These are phyloP conservation scores for Athalia rosae DNA, from an alignment of 2,888 invertebrate species.

Conservation along the genomic window DNA sequence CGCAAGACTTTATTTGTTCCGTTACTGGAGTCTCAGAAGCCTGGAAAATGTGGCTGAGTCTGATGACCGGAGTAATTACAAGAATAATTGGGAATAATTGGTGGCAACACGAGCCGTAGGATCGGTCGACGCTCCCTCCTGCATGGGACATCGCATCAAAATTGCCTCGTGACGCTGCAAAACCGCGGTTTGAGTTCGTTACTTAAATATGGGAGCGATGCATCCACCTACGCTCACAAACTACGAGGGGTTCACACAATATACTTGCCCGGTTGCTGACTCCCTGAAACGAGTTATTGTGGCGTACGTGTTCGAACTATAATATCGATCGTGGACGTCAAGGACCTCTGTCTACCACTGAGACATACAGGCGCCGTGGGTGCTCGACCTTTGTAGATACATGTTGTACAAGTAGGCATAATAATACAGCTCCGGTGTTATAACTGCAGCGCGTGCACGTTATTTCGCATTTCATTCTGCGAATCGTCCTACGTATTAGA, in stretches of 20 bases:
- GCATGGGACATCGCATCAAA: neutral
- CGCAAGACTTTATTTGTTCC: too few species aligned
- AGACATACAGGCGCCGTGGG: too few species aligned
- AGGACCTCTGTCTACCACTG: slow-evolving; percentile 17
- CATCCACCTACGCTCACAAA: slow-evolving; percentile 2
- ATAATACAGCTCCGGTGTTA: too few species aligned
- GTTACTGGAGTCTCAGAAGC: too few species aligned
- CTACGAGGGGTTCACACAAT: too few species aligned
- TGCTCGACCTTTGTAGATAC: too few species aligned
- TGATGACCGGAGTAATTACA: slow-evolving; percentile 3
- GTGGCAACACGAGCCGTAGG: neutral
- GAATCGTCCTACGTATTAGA: too few species aligned
- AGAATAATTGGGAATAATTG: slow-evolving; percentile 26
- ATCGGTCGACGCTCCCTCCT: neutral
- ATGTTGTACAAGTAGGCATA: too few species aligned
- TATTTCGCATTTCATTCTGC: too few species aligned
- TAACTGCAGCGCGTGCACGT: too few species aligned
- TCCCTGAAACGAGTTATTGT: neutral
- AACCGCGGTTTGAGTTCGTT: neutral
- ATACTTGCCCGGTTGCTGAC: neutral
- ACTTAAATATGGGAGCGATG: neutral
- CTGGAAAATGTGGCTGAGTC: neutral
- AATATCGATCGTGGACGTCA: slow-evolving; percentile 30
- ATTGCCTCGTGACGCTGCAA: neutral
- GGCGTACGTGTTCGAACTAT: slow-evolving; percentile 22